Base-by-base conservation (phyloP, 2,888 invertebrate species). In the Malacosoma neustria region DNA sequence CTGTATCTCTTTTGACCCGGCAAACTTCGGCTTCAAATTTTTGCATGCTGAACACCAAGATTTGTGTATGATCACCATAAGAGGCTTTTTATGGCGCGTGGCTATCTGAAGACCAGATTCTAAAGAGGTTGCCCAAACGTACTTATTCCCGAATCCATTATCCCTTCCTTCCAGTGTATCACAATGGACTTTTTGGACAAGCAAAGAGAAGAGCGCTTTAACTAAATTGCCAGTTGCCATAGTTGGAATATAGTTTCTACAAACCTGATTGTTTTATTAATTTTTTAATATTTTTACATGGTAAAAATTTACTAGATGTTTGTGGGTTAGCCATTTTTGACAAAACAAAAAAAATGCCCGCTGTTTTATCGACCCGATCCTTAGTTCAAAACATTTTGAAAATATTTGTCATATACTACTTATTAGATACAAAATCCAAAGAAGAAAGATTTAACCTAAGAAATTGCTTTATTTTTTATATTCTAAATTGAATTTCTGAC, bases 1-100 rank as follows among this genome's bases (percentile, higher is more conserved):
- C 46, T 86, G 82, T 33, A 91, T 88, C 47, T 88, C 88, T 5
- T 73, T 39, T 1, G 89, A 89, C 31, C 67, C 77, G 0, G 88
- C 87, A 57, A 91, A 89, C 57, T 88, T 87, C 0, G 89, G 88
- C 55, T 89, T 90, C 42, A 92, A 66, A 35, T 87, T 87, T 64
- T 87, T 87, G 55, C 91, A 92, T 2, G 90, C 89, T 2, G 88
- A 81, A 61, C 92, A 92, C 88, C 89, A 90, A 0, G 88, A 79
- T 58, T 90, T 91, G 60, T 92, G 91, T 22, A 92, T 88, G 1
- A 92, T 74, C 1, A 92, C 62, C 88, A 91, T 90, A 30, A 90
- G 57, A 0, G 91, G 91, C 54, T 90, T 91, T 35, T 68, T 62
- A 41, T 81, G 82, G 43, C 72, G 58, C 1, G 61, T 57, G 3